phyloP scores from a whole-genome alignment of 2,888 invertebrate genomes.

The Temnothorax ravouxi region DNA sequence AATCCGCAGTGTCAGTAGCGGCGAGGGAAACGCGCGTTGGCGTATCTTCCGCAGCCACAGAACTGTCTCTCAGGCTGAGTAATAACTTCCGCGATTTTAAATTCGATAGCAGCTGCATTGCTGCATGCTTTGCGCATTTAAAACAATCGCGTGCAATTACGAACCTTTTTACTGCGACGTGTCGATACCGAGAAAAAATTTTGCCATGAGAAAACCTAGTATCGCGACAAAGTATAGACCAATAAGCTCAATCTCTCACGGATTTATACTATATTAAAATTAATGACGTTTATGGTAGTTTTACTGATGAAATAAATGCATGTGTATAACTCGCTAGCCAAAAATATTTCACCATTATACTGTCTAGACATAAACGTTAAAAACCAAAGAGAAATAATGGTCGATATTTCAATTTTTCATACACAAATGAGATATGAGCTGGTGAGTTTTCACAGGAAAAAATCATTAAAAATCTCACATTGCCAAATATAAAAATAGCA shows the following conservation, averaged over 20 bases:
- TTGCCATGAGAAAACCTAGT: background rate
- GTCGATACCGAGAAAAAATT: slow-evolving; percentile 30
- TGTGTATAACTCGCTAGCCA: background rate
- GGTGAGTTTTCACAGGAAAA: background rate
- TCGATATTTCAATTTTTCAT: background rate
- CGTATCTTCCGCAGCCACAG: slow-evolving; percentile 53
- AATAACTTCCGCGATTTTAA: slow-evolving; percentile 52
- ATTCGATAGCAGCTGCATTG: slow-evolving; percentile 38
- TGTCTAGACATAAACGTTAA: slow-evolving; percentile 12
- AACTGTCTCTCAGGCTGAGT: slow-evolving; percentile 55
- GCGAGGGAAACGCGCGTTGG: slow-evolving; percentile 52
- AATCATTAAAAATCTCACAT: background rate
- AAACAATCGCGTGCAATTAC: slow-evolving; percentile 51
- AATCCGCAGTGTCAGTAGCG: slow-evolving; percentile 45
- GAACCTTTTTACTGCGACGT: background rate
- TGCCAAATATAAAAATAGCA: background rate
- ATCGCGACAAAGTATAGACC: background rate
- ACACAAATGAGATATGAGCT: background rate
- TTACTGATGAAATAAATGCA: background rate
- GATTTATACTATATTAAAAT: slow-evolving; percentile 12
- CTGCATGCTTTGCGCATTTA: slow-evolving; percentile 30
- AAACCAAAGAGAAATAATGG: slow-evolving; percentile 4
- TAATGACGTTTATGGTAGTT: background rate
- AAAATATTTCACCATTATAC: slow-evolving; percentile 28
- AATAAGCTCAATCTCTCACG: slow-evolving; percentile 23